Percentiles rank a stretch among this genome's conserved stretches.
These are phyloP conservation scores for Luperina testacea DNA, from an alignment of 2,888 invertebrate species.

Conservation along the genomic window DNA sequence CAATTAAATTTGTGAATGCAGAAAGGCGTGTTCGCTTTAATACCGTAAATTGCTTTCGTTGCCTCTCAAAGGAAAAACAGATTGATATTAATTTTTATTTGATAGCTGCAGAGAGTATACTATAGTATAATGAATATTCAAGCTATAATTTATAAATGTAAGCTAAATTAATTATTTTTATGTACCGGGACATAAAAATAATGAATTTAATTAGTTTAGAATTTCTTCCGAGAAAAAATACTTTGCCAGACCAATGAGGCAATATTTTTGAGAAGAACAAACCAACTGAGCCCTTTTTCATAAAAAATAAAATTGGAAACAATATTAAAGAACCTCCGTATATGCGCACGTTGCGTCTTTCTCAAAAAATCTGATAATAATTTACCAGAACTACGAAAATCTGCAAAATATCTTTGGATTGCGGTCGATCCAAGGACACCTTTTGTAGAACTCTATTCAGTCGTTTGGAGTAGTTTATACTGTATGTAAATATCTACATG, in stretches of 20 bases:
- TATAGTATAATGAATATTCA: neutral
- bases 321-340: neutral
- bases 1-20: conserved; percentile 14
- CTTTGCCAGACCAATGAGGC: conserved; percentile 12
- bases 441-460: neutral
- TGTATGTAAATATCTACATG: neutral
- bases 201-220: neutral
- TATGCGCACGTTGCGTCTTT: neutral
- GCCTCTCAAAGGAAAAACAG: neutral
- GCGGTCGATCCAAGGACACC: neutral
- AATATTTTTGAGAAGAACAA: neutral
- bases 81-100: neutral
- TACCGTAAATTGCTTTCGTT: neutral
- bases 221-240: neutral
- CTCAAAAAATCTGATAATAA: too few relatives aligned
- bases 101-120: neutral
- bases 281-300: neutral
- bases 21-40: neutral
- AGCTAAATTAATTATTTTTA: too few relatives aligned
- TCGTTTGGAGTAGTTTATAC: neutral
- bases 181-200: neutral
- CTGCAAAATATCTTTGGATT: neutral
- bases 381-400: neutral
- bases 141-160: too few relatives aligned
- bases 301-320: neutral